A percentile compares a stretch with the other conserved stretches of the same genome.
phyloP scores from a whole-genome alignment of 1,140 invertebrate species.

The Diabrotica virgifera region DNA sequence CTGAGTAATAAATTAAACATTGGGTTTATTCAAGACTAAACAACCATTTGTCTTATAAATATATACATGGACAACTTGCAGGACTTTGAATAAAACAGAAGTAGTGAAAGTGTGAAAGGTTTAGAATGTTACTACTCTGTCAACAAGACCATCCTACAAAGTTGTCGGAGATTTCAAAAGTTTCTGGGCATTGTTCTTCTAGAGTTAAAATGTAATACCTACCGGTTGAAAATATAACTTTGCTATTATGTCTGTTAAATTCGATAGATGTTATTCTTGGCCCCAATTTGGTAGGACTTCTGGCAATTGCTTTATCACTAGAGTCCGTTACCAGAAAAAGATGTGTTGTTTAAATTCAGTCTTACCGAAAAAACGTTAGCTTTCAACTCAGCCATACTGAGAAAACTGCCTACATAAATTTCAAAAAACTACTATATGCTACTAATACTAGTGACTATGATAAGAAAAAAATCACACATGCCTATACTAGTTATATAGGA shows the following conservation, averaged over 20 bases:
- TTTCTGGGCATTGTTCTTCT: too few relatives aligned
- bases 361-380: slow-evolving; percentile 46
- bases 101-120: too few relatives aligned
- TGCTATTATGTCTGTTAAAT: neutral
- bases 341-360: slow-evolving; percentile 49
- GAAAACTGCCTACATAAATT: slow-evolving; percentile 21
- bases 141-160: too few relatives aligned
- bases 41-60: too few relatives aligned
- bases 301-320: slow-evolving; percentile 41
- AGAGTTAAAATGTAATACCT: neutral
- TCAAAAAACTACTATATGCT: slow-evolving; percentile 29
- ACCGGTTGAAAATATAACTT: neutral
- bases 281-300: slow-evolving; percentile 12
- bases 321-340: slow-evolving; percentile 45
- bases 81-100: too few relatives aligned
- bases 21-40: too few relatives aligned
- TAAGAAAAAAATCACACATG: slow-evolving; percentile 49
- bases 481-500: slow-evolving; percentile 47
- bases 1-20: too few relatives aligned
- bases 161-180: too few relatives aligned
- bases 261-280: slow-evolving; percentile 16
- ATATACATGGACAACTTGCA: too few relatives aligned
- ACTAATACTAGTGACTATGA: slow-evolving; percentile 48
- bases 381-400: slow-evolving; percentile 23
- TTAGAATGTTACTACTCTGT: too few relatives aligned